A percentile compares a stretch with the other conserved stretches of the same genome.
These are phyloP conservation scores for Parnassius apollo DNA, from an alignment of 2,888 invertebrate species.

Conservation along the genomic window DNA sequence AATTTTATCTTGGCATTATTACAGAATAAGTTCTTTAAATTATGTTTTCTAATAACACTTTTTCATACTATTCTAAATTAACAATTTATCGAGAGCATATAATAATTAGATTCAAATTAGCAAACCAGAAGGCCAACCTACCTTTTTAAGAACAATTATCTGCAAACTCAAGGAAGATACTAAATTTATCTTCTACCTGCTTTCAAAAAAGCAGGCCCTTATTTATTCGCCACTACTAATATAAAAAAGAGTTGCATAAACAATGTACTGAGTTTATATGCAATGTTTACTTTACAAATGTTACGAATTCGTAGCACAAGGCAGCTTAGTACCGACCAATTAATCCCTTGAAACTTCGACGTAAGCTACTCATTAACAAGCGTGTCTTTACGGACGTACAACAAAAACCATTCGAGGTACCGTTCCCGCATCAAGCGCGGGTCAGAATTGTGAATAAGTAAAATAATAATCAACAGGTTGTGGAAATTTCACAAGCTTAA, in stretches of 20 bases:
- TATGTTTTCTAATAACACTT: too few species aligned
- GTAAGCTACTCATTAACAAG: slow-evolving; percentile 3
- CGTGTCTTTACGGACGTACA: not conserved
- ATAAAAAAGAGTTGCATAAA: not conserved
- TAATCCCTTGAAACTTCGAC: not conserved
- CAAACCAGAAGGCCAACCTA: slow-evolving; percentile 1
- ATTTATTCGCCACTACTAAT: not conserved
- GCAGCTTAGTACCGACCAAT: not conserved
- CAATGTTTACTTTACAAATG: not conserved
- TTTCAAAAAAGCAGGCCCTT: too few species aligned
- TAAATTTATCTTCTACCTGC: not conserved
- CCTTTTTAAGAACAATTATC: not conserved
- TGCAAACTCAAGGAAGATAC: not conserved
- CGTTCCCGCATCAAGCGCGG: slow-evolving; percentile 16
- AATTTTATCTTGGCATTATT: too few species aligned
- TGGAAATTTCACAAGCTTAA: slow-evolving; percentile 7
- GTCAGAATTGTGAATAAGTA: slow-evolving; percentile 37
- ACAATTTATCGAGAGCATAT: too few species aligned
- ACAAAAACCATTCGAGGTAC: slow-evolving; percentile 19
- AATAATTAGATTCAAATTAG: too few species aligned
- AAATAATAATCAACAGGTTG: slow-evolving; percentile 42
- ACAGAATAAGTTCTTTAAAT: too few species aligned
- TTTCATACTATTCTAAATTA: too few species aligned
- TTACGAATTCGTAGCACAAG: not conserved
- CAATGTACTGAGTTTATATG: too few species aligned